These are phyloP conservation scores for Capricornis sumatraensis DNA, from an alignment of 2,113 vertebrate species.

Conservation along the genomic window DNA sequence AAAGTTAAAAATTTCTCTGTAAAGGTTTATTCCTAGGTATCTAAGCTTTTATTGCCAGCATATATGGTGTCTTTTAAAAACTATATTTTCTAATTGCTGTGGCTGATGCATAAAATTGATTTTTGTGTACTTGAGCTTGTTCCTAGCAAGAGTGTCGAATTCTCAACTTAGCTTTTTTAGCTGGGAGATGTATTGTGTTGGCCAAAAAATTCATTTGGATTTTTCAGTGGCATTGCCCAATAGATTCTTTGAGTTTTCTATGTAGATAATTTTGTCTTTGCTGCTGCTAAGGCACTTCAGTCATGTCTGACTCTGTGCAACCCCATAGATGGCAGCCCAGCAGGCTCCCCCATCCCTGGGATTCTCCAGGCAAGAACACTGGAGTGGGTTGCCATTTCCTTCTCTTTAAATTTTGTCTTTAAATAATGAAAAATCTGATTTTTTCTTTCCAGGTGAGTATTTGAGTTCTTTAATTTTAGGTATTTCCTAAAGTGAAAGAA, in stretches of 20 bases:
- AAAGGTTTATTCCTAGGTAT: conserved; percentile 27
- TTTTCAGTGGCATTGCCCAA: neutral
- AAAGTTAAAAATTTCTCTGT: conserved; percentile 35
- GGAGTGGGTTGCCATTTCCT: too few relatives aligned
- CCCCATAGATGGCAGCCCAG: too few relatives aligned
- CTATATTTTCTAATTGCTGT: neutral
- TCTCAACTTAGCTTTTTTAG: neutral
- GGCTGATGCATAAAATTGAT: neutral
- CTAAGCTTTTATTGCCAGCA: conserved; percentile 2
- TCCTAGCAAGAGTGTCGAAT: neutral
- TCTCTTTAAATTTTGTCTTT: neutral
- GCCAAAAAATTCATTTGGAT: neutral
- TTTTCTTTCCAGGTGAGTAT: neutral
- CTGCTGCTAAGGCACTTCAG: too few relatives aligned
- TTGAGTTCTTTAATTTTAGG: neutral
- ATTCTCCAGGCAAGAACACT: too few relatives aligned
- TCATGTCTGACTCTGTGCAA: fast-evolving
- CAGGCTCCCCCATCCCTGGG: too few relatives aligned
- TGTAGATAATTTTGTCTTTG: neutral
- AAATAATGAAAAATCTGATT: neutral
- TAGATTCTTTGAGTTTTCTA: neutral
- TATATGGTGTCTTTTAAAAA: neutral
- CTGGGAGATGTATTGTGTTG: neutral
- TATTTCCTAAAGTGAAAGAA: neutral
- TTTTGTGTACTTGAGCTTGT: neutral